Evolutionary conservation across 2,888 invertebrate genomes (phyloP).

Genomic region (Metacarcinus magister): DNA sequence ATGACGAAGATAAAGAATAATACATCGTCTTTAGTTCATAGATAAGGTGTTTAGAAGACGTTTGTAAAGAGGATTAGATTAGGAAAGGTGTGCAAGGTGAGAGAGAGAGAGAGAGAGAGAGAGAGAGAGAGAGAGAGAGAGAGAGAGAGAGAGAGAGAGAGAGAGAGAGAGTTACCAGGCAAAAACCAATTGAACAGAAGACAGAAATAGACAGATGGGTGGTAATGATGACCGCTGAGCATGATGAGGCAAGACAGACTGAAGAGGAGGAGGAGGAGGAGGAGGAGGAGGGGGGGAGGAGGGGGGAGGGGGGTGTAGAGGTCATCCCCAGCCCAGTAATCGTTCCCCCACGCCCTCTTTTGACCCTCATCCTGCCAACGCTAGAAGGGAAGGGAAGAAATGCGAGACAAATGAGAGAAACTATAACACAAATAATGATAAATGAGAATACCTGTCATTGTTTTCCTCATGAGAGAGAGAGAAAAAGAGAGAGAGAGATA

Average conservation of each 20-base stretch:
- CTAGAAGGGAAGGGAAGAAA: not conserved
- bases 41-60: too few species aligned
- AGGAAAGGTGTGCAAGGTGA: too few species aligned
- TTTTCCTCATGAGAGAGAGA: constrained; percentile 26
- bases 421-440: not conserved
- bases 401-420: constrained; percentile 4
- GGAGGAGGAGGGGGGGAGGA: not conserved
- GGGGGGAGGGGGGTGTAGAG: not conserved
- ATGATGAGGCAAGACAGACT: constrained; percentile 20
- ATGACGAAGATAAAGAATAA: too few species aligned
- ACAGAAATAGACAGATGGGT: constrained; percentile 42
- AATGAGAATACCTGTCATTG: not conserved
- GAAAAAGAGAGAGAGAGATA: not conserved
- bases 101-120: not conserved
- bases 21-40: too few species aligned
- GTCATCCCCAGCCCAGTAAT: not conserved
- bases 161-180: not conserved
- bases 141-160: not conserved
- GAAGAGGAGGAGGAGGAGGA: not conserved
- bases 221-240: not conserved
- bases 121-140: not conserved
- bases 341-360: not conserved
- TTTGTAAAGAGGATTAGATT: too few species aligned
- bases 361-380: not conserved
- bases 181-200: not conserved